Base-by-base conservation (phyloP, 2,113 vertebrate species). In the Labrus mixtus region DNA sequence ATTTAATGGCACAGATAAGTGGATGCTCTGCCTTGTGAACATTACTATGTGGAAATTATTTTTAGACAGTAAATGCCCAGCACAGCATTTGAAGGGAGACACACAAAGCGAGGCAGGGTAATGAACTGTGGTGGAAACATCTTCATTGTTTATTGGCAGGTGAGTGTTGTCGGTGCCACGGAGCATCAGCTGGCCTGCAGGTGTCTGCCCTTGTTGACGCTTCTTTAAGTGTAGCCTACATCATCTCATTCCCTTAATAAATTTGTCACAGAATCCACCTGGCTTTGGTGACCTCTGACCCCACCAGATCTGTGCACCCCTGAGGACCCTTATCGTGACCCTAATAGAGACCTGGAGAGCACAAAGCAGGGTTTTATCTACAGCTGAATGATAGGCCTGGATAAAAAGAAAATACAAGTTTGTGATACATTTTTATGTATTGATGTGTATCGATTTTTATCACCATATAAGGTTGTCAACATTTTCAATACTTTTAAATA, bases 211-310 rank as follows among this genome's bases (percentile, higher is more conserved):
- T 90, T 82, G 83, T 84, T 96, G 95, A 94, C 89, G 92, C 90
- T 87, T 90, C 93, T 91, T 95, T 95, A 95, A 93, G 93, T 93
- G 64, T 3, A 43, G 75, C 84, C 93, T 90, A 89, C 95, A 93
- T 91, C 94, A 93, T 88, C 91, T 89, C 80, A 83, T 84, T 89
- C 91, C 87, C 92, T 86, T 95, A 94, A 95, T 94, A 94, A 93
- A 96, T 95, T 93, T 80, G 86, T 86, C 84, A 90, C 81, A 85
- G 85, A 85, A 90, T 94, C 94, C 93, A 92, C 91, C 91, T 95
- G 95, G 92, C 83, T 93, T 92, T 71, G 77, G 73, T 76, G 78
- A 91, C 93, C 95, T 56, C 90, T 94, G 95, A 95, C 93, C 95
- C 87, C 74, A 8, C 54, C 64, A 54, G 63, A 83, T 71, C 78